phyloP scores from a whole-genome alignment of 35 echinoderm and acorn worm genomes.

The Lytechinus pictus region DNA sequence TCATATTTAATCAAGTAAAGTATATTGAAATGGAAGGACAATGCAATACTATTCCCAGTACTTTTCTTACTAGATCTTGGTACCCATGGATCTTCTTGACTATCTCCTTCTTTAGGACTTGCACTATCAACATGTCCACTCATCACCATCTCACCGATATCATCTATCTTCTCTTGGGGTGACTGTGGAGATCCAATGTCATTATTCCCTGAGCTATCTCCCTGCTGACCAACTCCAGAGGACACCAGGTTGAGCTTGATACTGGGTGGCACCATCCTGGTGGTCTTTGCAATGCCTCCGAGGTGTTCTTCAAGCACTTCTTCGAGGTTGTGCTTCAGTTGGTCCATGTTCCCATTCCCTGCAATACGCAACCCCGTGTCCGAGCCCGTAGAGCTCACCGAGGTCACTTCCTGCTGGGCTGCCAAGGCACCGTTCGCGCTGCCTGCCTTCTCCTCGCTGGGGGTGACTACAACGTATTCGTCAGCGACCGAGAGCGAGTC shows the following conservation, averaged over 20 bases:
- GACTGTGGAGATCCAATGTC: background rate
- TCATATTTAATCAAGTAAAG: background rate
- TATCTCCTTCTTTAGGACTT: background rate
- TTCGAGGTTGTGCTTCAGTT: constrained; percentile 87
- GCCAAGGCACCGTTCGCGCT: background rate
- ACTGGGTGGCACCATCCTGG: constrained; percentile 3
- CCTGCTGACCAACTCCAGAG: background rate
- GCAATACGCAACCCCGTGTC: constrained; percentile 89
- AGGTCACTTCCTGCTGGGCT: constrained; percentile 14
- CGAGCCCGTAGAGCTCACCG: constrained; percentile 34
- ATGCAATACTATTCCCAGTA: background rate
- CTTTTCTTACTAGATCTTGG: constrained; percentile 32
- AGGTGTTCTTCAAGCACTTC: constrained; percentile 84
- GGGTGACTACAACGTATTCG: constrained; percentile 92
- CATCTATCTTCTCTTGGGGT: background rate
- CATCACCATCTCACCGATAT: constrained; percentile 16
- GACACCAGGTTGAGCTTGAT: constrained; percentile 18
- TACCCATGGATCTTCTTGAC: constrained; percentile 28
- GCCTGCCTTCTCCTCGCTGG: constrained; percentile 62
- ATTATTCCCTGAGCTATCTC: background rate
- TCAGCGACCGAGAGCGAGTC: constrained; percentile 93
- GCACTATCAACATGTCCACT: constrained; percentile 46
- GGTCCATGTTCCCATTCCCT: constrained; percentile 97
- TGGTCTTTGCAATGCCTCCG: background rate
- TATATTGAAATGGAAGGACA: background rate